phyloP scores from a whole-genome alignment of 2,888 invertebrate species.

The Octodonta nipae region DNA sequence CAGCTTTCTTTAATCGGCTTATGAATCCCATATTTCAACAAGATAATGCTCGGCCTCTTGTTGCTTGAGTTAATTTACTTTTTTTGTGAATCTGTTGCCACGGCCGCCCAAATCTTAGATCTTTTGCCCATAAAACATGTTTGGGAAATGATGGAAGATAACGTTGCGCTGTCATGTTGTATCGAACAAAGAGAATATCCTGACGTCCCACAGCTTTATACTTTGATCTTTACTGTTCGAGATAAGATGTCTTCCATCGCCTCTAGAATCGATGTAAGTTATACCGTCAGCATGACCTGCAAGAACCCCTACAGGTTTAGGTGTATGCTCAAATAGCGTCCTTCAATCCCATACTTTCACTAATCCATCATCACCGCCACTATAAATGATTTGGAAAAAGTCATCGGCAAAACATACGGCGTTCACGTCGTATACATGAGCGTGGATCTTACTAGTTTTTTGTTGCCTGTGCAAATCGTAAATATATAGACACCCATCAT shows the following conservation, averaged over 20 bases:
- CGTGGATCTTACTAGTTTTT: conserved; percentile 46
- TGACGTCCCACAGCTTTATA: conserved; percentile 76
- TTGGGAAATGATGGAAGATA: too few species aligned
- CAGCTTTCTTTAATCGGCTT: too few species aligned
- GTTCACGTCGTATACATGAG: conserved; percentile 68
- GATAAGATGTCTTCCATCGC: conserved; percentile 64
- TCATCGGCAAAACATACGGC: conserved; percentile 65
- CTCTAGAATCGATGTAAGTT: conserved; percentile 62
- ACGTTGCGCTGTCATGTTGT: too few species aligned
- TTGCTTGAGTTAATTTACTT: too few species aligned
- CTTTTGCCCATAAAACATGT: too few species aligned
- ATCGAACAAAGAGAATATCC: conserved; percentile 58
- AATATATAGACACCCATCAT: conserved; percentile 61
- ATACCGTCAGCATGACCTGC: conserved; percentile 71
- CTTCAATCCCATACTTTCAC: conserved; percentile 75
- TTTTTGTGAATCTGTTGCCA: too few species aligned
- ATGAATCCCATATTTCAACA: too few species aligned
- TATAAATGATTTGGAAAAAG: conserved; percentile 64
- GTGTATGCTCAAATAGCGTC: conserved; percentile 48
- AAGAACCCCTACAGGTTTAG: conserved; percentile 56
- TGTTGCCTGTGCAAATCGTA: conserved; percentile 49
- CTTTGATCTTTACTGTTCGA: conserved; percentile 80
- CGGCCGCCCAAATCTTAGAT: too few species aligned
- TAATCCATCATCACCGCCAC: conserved; percentile 62
- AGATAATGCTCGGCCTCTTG: too few species aligned